Evolutionary conservation across 2,797 vertebrate species (phyloP).

Genomic region (Cryptoblepharus egeriae): DNA sequence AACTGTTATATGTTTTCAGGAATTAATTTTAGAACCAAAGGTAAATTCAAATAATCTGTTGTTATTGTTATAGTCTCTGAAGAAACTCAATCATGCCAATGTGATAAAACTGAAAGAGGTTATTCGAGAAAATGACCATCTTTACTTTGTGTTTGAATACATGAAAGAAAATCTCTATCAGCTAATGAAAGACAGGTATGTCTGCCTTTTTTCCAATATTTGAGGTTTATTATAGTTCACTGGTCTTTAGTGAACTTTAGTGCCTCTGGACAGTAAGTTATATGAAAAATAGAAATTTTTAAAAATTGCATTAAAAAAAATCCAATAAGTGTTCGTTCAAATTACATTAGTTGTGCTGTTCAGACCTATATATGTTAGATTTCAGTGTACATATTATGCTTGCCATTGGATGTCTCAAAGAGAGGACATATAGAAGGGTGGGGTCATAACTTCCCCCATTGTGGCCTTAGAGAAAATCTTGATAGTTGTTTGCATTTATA

Average conservation of each 20-base stretch:
- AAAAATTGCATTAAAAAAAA: neutral
- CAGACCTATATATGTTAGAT: neutral
- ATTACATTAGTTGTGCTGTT: neutral
- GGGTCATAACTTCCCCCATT: neutral
- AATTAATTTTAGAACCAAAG: slow-evolving; percentile 25
- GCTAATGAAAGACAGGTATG: slow-evolving; percentile 97
- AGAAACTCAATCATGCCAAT: slow-evolving; percentile 98
- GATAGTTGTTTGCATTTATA: neutral
- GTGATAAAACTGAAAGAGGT: slow-evolving; percentile 98
- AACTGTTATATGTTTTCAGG: slow-evolving; percentile 8
- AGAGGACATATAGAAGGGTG: neutral
- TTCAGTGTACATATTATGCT: neutral
- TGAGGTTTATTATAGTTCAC: neutral
- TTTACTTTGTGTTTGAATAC: slow-evolving; percentile 99
- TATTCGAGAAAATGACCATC: slow-evolving; percentile 96
- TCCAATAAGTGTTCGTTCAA: neutral
- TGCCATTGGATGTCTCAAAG: neutral
- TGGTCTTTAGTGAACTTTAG: neutral
- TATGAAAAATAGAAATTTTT: neutral
- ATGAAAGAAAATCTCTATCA: slow-evolving; percentile 99
- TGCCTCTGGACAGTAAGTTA: neutral
- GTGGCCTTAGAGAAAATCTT: neutral
- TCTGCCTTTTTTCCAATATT: slow-evolving; percentile 12
- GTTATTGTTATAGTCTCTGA: slow-evolving; percentile 88
- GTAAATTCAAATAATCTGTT: neutral